phyloP scores from a whole-genome alignment of 2,797 vertebrate genomes.

The Aulostomus chinensis region DNA sequence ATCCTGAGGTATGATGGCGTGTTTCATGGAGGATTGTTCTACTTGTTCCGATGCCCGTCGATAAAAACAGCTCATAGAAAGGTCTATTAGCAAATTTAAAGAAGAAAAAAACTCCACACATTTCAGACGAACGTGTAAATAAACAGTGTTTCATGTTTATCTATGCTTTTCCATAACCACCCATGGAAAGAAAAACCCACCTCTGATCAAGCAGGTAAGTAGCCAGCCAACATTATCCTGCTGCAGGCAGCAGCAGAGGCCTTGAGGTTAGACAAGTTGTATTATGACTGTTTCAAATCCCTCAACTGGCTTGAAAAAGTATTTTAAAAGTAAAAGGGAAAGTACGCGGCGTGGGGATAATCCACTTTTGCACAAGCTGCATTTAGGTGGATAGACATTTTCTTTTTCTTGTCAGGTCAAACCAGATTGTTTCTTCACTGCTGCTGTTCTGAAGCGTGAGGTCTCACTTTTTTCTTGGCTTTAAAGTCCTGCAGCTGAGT shows the following conservation, averaged over 20 bases:
- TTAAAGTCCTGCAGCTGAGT: conserved; percentile 48
- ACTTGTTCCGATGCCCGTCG: no score
- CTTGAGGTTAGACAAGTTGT: conserved; percentile 6
- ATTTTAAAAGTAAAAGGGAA: not conserved
- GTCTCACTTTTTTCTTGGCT: conserved; percentile 29
- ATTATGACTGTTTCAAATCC: conserved; percentile 7
- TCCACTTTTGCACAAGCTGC: not conserved
- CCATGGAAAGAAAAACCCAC: not conserved
- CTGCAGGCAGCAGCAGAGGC: conserved; percentile 18
- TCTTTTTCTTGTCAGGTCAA: conserved; percentile 14
- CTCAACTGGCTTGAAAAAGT: conserved; percentile 6
- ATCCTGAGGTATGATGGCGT: no score
- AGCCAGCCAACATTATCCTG: conserved; percentile 10
- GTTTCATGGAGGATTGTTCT: no score
- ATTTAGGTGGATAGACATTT: no score
- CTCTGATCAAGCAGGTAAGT: conserved; percentile 4
- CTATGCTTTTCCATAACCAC: no score
- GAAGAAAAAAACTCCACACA: no score
- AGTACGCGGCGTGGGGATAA: not conserved
- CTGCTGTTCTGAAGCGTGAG: conserved; percentile 21
- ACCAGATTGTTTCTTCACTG: conserved; percentile 21
- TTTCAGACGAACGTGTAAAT: not conserved
- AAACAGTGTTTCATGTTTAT: not conserved
- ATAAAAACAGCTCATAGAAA: no score
- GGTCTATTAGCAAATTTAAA: no score